Percentiles rank a stretch among this genome's conserved stretches.
Conservation (phyloP, 2,797 vertebrate species). For the Moxostoma hubbsi region DNA sequence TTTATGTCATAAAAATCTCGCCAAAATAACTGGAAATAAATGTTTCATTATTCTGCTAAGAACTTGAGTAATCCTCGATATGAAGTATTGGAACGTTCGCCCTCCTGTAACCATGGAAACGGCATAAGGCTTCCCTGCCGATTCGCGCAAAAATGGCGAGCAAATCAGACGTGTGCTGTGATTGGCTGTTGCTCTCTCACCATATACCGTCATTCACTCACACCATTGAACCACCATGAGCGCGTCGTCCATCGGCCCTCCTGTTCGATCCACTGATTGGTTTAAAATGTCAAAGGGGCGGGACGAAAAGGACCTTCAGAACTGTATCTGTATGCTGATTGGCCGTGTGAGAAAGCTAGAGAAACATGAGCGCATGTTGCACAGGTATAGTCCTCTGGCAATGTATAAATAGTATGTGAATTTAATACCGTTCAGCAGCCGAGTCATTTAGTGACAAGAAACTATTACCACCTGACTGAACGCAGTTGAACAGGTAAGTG, state of each 20-base stretch:
- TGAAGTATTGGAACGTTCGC: neutral
- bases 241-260: conserved; percentile 56
- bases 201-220: conserved; percentile 86
- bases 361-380: conserved; percentile 20
- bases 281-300: conserved; percentile 11
- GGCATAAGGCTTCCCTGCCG: conserved; percentile 45
- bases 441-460: neutral
- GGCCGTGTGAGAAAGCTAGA: conserved; percentile 56
- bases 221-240: conserved; percentile 76
- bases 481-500: conserved; percentile 52
- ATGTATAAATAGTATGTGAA: conserved; percentile 57
- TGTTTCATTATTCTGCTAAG: no score
- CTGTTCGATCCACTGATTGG: conserved; percentile 67
- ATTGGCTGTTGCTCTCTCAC: conserved; percentile 79
- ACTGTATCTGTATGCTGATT: conserved; percentile 66
- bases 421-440: neutral
- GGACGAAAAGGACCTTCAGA: conserved; percentile 52
- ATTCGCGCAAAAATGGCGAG: conserved; percentile 51
- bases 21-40: no score
- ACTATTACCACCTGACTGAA: neutral
- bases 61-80: no score
- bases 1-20: no score
- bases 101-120: conserved; percentile 58
- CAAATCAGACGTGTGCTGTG: conserved; percentile 30
- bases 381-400: conserved; percentile 43